phyloP scores from a whole-genome alignment of 2,113 vertebrate genomes.

The Poecile atricapillus region DNA sequence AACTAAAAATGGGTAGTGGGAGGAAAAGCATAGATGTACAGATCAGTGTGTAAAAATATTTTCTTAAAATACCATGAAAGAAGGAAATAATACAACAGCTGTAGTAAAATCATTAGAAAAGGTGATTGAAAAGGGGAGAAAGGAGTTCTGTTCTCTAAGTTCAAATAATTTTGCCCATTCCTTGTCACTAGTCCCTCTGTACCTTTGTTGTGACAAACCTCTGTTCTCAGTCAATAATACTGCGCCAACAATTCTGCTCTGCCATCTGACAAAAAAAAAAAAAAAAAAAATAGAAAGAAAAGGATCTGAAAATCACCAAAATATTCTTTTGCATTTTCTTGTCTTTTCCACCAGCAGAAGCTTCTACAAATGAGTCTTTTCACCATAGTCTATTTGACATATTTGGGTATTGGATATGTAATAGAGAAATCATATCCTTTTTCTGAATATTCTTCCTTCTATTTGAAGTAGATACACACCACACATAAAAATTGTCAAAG shows the following conservation, averaged over 20 bases:
- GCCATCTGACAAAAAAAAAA: background rate
- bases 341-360: background rate
- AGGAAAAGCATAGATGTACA: background rate
- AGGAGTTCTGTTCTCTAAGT: background rate
- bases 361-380: background rate
- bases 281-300: background rate
- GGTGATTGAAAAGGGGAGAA: background rate
- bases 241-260: background rate
- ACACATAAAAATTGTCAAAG: background rate
- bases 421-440: background rate
- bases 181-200: background rate
- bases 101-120: background rate
- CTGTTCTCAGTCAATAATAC: background rate
- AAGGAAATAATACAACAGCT: background rate
- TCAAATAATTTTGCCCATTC: background rate
- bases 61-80: background rate
- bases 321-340: background rate
- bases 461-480: background rate
- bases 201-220: background rate
- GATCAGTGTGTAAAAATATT: background rate
- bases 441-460: background rate
- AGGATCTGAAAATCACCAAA: background rate
- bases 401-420: background rate
- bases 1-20: background rate
- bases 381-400: background rate